These are phyloP conservation scores for Drosophila subobscura DNA, from an alignment of 1,140 invertebrate genomes.

Conservation along the genomic window DNA sequence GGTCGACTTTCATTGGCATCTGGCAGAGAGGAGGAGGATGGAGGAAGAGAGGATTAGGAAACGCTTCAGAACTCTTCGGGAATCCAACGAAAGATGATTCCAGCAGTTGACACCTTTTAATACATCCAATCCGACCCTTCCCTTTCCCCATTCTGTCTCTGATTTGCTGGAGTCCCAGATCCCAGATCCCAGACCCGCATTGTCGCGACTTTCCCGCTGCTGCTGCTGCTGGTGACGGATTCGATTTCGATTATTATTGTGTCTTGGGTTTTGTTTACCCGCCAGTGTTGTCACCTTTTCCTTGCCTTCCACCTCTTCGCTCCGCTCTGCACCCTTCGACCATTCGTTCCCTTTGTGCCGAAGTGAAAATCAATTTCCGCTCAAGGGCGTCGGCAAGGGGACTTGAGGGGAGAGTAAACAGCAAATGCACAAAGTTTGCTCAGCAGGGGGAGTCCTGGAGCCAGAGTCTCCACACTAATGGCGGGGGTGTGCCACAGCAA, in stretches of 20 bases:
- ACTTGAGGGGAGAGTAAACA: conserved; percentile 64
- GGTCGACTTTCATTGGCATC: conserved; percentile 65
- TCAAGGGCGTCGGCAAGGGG: conserved; percentile 29
- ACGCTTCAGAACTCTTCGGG: conserved; percentile 27
- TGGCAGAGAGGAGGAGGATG: not conserved
- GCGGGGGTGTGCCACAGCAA: conserved; percentile 42
- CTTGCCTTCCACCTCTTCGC: not conserved
- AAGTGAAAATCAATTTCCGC: conserved; percentile 73
- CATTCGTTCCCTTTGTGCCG: not conserved
- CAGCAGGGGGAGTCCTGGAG: conserved; percentile 30
- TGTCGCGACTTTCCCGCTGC: conserved; percentile 12
- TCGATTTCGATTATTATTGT: conserved; percentile 80
- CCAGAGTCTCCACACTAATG: conserved; percentile 1
- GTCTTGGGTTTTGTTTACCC: conserved; percentile 75
- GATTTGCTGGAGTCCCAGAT: not conserved
- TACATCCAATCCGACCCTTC: conserved; percentile 1
- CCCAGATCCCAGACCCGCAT: conserved; percentile 28
- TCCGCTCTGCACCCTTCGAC: too few relatives aligned
- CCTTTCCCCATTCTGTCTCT: conserved; percentile 1
- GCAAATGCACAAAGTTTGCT: conserved; percentile 69
- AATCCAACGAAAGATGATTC: conserved; percentile 21
- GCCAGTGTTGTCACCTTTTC: conserved; percentile 24
- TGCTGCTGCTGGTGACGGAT: conserved; percentile 63
- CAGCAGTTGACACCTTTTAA: conserved; percentile 69
- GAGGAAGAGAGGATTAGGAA: not conserved